Conservation (phyloP, 1,140 invertebrate species). For the Hydropsyche tenuis region DNA sequence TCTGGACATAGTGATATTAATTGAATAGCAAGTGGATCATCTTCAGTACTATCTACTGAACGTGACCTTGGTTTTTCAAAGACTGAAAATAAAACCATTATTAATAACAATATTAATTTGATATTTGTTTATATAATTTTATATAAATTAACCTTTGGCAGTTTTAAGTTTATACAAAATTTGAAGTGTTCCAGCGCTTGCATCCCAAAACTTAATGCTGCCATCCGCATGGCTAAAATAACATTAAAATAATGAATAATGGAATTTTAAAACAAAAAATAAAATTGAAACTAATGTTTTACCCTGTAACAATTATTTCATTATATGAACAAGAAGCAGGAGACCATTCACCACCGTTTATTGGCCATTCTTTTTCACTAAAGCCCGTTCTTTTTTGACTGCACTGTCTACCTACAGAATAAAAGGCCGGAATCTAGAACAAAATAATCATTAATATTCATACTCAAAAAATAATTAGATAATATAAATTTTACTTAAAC, state of each 20-base stretch:
- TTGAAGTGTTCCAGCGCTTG: slow-evolving; percentile 85
- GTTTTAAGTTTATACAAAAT: slow-evolving; percentile 98
- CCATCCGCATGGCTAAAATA: slow-evolving; percentile 91
- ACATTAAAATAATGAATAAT: background rate
- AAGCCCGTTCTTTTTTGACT: slow-evolving; percentile 79
- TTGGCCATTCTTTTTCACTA: slow-evolving; percentile 95
- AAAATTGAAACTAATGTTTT: slow-evolving; percentile 50
- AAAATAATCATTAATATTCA: slow-evolving; percentile 7
- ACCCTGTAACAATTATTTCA: slow-evolving; percentile 96
- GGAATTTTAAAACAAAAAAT: background rate
- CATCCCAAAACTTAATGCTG: slow-evolving; percentile 97
- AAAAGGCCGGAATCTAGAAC: slow-evolving; percentile 77
- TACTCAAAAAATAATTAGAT: background rate
- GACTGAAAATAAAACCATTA: slow-evolving; percentile 56
- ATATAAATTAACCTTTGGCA: slow-evolving; percentile 73
- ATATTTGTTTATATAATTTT: background rate
- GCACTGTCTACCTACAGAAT: slow-evolving; percentile 80
- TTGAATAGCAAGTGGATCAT: slow-evolving; percentile 94
- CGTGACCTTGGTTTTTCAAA: slow-evolving; percentile 78
- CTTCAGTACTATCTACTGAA: slow-evolving; percentile 69
- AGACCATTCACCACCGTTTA: slow-evolving; percentile 95
- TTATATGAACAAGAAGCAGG: slow-evolving; percentile 92
- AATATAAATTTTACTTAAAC: slow-evolving; percentile 2
- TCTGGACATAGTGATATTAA: slow-evolving; percentile 92
- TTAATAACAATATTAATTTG: background rate